Evolutionary conservation across 2,113 vertebrate genomes (phyloP), one percentile per base, ranked within the genome.

Genomic region (Catharus minimus): DNA sequence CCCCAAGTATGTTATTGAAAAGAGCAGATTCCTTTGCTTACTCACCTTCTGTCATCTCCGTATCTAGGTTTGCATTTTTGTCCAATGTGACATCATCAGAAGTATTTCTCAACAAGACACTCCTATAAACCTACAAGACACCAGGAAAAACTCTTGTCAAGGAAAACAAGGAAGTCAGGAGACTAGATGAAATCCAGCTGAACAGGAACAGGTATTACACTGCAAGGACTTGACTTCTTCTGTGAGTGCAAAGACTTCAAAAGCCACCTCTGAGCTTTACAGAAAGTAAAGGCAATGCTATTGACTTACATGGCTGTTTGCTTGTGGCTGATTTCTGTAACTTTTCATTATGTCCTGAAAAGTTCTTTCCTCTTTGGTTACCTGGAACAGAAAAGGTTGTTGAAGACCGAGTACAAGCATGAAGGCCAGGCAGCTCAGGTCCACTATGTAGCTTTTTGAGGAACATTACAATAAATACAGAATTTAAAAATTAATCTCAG

Each of bases 331-430:
- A 92, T 99, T 99, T 92, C 99, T 98, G 62, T 99, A 99, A 96
- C 98, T 99, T 96, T 99, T 99, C 99, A 99, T 99, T 96, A 99
- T 99, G 97, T 99, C 99, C 89, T 99, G 99, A 96, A 99, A 99
- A 73, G 98, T 98, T 97, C 98, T 98, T 89, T 99, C 98, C 92
- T 99, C 99, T 97, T 99, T 99, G 91, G 98, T 98, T 92, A 99
- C 98, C 99, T 99, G 66, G 28, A 87, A 82, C 55, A 82, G 46
- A 80, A 92, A 74, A 76, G 22, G 22, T 4, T 76, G 5, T 9
- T 87, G 36, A 78, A 74, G 44, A 78, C 36, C n/a, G 82, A 73
- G 47, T 6, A 13, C 32, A 74, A 61, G 33, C 26, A 55, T 2
- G 30, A 61, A 43, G 30, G 30, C 41, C 0, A 0, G 21, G 21